Base-by-base conservation (phyloP, 2,797 vertebrate species). In the Chrysocyon brachyurus region DNA sequence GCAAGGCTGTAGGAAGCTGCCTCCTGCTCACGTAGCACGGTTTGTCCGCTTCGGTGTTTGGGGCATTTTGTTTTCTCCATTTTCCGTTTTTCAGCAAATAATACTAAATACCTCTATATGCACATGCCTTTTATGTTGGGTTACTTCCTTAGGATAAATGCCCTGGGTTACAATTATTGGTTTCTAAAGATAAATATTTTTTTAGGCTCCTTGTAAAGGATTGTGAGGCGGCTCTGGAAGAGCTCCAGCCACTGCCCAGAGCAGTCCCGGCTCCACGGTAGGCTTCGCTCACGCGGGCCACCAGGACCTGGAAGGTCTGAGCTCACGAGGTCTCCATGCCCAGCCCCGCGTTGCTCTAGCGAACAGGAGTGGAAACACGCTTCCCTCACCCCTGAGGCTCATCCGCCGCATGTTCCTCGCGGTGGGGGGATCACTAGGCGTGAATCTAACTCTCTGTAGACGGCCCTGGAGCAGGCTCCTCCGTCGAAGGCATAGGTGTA, bases 21-120 rank as follows among this genome's bases (percentile, higher is more conserved):
- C 6, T 54, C 54, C 7, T 40, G 15, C 59, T 72, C 12, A 46
- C 46, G 5, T 70, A 64, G 15, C 28, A 6, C 83, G 26, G 56
- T 24, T 56, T 72, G 78, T 21, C 46, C 61, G 59, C 33, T 56
- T 87, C 31, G 59, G 1, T 68, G n/a, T 93, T 78, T 86, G 64
- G 40, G 57, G 19, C 57, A 33, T 49, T 79, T 96, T 54, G 93
- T 72, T 56, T 33, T 89, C 46, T 84, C 96, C 66, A 21, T 85
- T 91, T 95, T 93, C 49, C 56, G 59, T 72, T 72, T 84, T 95
- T 84, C 68, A 87, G 28, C 56, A 59, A 68, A 52, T 91, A 61
- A 52, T 70, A 73, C 59, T 54, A 21, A 46, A 16, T 54, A 61
- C 46, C 70, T 70, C 15, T 24, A 17, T 24, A 21, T n/a, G 2